Conservation (phyloP, 2,797 vertebrate genomes). For the Dallia pectoralis region DNA sequence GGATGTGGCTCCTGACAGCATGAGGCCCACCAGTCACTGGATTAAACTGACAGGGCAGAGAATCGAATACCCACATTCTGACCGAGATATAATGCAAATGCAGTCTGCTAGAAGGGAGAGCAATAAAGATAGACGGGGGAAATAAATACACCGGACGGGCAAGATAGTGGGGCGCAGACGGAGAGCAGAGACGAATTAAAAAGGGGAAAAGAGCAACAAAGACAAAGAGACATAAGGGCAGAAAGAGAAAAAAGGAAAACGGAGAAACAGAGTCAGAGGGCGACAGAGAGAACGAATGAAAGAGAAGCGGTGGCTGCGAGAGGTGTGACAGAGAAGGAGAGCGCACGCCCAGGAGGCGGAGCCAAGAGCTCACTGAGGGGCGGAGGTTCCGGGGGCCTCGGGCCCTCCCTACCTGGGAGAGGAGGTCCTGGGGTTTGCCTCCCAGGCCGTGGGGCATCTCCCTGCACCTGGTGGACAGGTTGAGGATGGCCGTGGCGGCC, state of each 20-base stretch:
- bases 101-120: neutral
- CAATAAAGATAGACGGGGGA: neutral
- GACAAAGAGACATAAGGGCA: neutral
- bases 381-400: neutral
- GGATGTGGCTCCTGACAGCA: neutral
- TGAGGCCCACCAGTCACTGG: neutral
- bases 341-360: slow-evolving; percentile 11
- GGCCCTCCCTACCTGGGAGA: slow-evolving; percentile 79
- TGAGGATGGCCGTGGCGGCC: slow-evolving; percentile 97
- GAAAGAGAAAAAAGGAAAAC: neutral
- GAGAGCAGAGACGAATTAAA: neutral
- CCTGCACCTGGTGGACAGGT: slow-evolving; percentile 95
- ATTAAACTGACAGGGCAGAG: neutral
- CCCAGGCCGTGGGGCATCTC: slow-evolving; percentile 94
- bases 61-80: neutral
- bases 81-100: neutral
- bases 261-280: neutral
- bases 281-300: neutral
- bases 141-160: neutral
- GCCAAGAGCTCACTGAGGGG: slow-evolving; percentile 1
- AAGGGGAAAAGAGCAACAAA: neutral
- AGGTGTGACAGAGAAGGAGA: slow-evolving; percentile 16
- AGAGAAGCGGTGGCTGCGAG: neutral
- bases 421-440: slow-evolving; percentile 88
- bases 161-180: no score